Evolutionary conservation across 1,140 invertebrate species (phyloP), one percentile per base, ranked within the genome.

Genomic region (Achatina immaculata): DNA sequence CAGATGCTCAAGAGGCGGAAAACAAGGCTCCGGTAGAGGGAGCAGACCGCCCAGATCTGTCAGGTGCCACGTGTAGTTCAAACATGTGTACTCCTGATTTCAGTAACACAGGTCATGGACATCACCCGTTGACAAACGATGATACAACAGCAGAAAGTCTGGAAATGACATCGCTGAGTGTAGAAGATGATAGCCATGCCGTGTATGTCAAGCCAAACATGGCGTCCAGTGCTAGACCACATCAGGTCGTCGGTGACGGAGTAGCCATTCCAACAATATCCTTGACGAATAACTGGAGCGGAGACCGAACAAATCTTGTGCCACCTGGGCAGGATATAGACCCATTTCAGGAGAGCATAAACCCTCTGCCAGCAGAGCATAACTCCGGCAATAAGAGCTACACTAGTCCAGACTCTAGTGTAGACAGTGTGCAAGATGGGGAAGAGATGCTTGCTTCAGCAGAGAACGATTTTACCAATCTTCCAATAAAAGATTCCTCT

Each of bases 361-460:
- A n/a, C 48, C 48, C 24, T 24, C 24, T 24, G 11, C 38, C 68
- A 42, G 68, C 11, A 3, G 6, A 43, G n/a, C 4, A 21, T 21
- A 40, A 9, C 36, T 4, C 11, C 36, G 16, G 24, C 36, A n/a
- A 38, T 28, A 40, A 45, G 40, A 48, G 2, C 28, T 21, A 51
- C 1, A 40, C 28, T 3, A 48, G 71, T 21, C 71, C 71, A 28
- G 43, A 43, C 42, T 42, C 16, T 21, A 43, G 9, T n/a, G 2
- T 48, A 1, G 43, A 48, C 9, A 7, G 28, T 19, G 7, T 6
- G 16, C 9, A 51, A 19, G 40, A 73, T 34, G 43, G 48, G 2
- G 31, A n/a, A n/a, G 71, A 73, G 1, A 62, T 62, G 55, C 42
- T 72, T 1, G 71, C 71, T 2, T 73, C 31, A 11, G 71, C 71